These are phyloP conservation scores for Chrysocyon brachyurus DNA, from an alignment of 2,797 vertebrate species.

Conservation along the genomic window DNA sequence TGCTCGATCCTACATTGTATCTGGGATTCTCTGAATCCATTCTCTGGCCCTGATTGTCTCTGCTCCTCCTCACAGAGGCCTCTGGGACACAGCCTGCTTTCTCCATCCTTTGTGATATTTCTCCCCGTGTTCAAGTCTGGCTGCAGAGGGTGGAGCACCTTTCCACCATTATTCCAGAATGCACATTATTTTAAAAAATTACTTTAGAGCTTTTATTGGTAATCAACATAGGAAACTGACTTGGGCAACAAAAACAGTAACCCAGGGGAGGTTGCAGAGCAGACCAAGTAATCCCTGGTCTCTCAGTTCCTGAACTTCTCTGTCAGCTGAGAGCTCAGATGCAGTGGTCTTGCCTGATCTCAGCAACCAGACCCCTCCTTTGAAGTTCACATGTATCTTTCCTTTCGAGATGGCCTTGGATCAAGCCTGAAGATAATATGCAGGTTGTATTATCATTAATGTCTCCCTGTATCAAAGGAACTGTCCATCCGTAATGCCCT, in stretches of 20 bases:
- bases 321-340: background rate
- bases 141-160: background rate
- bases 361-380: background rate
- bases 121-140: background rate
- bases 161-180: background rate
- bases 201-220: background rate
- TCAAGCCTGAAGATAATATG: background rate
- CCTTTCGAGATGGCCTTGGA: background rate
- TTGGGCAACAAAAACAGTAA: background rate
- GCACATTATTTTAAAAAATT: background rate
- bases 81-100: background rate
- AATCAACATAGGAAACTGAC: background rate
- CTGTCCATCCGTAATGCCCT: slow-evolving; percentile 1
- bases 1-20: background rate
- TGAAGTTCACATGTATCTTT: background rate
- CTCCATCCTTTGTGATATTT: background rate
- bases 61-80: background rate
- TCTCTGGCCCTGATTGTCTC: background rate
- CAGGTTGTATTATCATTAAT: background rate
- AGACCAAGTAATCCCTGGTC: background rate
- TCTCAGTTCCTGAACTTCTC: background rate
- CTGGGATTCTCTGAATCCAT: background rate
- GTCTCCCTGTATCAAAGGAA: background rate
- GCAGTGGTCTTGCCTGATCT: background rate
- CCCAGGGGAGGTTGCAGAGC: background rate